A percentile compares a stretch with the other conserved stretches of the same genome.
Evolutionary conservation across 1,140 invertebrate species (phyloP).

Genomic region (Eupristina koningsbergeri): DNA sequence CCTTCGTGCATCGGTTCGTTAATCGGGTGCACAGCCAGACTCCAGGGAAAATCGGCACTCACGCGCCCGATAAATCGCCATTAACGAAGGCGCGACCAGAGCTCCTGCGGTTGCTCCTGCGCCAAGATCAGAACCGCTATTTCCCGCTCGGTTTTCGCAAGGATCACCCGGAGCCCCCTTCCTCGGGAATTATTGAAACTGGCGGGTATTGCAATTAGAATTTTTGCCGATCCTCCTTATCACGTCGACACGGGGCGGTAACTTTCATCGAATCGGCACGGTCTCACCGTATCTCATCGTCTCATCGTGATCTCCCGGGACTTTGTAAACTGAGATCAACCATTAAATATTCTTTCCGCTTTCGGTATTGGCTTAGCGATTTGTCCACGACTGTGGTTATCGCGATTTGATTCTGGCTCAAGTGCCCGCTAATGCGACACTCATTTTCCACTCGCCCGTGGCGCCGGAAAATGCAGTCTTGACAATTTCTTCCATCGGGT

Average conservation of each 20-base stretch:
- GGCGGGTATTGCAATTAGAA: slow-evolving; percentile 38
- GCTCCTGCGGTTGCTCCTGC: not conserved
- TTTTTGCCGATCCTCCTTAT: slow-evolving; percentile 16
- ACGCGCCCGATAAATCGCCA: slow-evolving; percentile 50
- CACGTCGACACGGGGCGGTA: not conserved
- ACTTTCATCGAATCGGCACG: not conserved
- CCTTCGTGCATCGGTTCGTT: slow-evolving; percentile 42
- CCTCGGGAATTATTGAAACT: slow-evolving; percentile 45
- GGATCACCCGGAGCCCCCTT: slow-evolving; percentile 26
- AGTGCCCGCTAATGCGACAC: not conserved
- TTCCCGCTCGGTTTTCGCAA: slow-evolving; percentile 13
- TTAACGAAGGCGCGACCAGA: slow-evolving; percentile 43
- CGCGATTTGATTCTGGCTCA: not conserved
- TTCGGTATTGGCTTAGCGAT: slow-evolving; percentile 25
- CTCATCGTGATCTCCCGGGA: not conserved
- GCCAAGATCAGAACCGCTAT: slow-evolving; percentile 41
- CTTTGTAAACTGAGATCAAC: not conserved
- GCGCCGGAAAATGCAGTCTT: not conserved
- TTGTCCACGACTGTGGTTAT: slow-evolving; percentile 29
- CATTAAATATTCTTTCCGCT: slow-evolving; percentile 11
- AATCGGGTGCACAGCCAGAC: slow-evolving; percentile 24
- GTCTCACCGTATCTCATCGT: not conserved
- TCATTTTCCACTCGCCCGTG: too few relatives aligned
- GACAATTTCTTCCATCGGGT: not conserved
- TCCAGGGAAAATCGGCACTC: slow-evolving; percentile 47